phyloP scores from a whole-genome alignment of 2,113 vertebrate species.

The Anser brachyrhynchus region DNA sequence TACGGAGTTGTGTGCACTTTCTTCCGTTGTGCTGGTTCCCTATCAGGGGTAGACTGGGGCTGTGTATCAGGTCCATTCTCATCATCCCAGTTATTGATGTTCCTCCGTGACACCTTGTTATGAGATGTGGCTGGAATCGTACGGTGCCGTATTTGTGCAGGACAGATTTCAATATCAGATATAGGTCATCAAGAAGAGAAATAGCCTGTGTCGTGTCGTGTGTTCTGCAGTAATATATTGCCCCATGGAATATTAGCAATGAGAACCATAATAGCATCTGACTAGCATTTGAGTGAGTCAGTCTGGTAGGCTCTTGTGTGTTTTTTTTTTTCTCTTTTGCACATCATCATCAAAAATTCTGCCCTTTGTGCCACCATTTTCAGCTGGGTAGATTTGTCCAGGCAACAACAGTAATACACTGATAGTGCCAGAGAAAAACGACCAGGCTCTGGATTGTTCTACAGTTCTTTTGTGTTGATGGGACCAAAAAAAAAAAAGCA shows the following conservation, averaged over 20 bases:
- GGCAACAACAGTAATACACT: neutral
- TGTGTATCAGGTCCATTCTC: neutral
- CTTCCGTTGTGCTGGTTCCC: neutral
- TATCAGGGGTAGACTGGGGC: neutral
- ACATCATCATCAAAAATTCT: neutral
- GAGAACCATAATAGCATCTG: conserved; percentile 32
- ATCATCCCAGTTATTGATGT: conserved; percentile 40
- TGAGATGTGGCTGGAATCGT: conserved; percentile 42
- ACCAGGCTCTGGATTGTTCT: neutral
- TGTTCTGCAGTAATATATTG: neutral
- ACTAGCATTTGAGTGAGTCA: neutral
- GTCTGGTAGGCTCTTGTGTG: neutral
- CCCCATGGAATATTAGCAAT: conserved; percentile 10
- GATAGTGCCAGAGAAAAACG: neutral
- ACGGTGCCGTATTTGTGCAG: neutral
- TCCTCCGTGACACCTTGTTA: conserved; percentile 21
- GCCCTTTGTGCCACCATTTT: neutral
- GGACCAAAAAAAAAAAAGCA: neutral
- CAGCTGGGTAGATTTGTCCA: neutral
- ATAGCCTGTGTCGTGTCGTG: neutral
- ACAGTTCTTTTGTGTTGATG: neutral
- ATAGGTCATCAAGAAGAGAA: conserved; percentile 28
- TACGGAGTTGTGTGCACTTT: neutral
- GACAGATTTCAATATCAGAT: conserved; percentile 53
- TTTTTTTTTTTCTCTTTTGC: neutral